Percentiles rank a stretch among this genome's conserved stretches.
These are phyloP conservation scores for Sparus aurata DNA, from an alignment of 2,797 vertebrate genomes.

Conservation along the genomic window DNA sequence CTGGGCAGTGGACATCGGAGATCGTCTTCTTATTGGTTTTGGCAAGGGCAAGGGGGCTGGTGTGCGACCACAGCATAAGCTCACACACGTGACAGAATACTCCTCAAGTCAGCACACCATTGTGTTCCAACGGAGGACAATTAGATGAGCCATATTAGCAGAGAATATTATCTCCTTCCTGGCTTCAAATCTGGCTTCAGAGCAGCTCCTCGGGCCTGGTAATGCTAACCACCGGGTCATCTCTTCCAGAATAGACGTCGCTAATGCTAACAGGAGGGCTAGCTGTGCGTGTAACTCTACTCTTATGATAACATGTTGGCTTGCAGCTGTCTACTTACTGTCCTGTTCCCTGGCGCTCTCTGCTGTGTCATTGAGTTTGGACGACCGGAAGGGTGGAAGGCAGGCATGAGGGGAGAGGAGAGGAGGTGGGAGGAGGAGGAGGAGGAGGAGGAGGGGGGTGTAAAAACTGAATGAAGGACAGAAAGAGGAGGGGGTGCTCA, in stretches of 20 bases:
- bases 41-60: constrained; percentile 62
- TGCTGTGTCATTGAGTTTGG: constrained; percentile 85
- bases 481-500: constrained; percentile 48
- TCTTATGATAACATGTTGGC: constrained; percentile 79
- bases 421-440: neutral
- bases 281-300: constrained; percentile 76
- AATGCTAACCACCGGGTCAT: constrained; percentile 28
- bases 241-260: constrained; percentile 61
- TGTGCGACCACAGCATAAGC: constrained; percentile 69
- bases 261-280: constrained; percentile 72
- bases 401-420: constrained; percentile 43
- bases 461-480: constrained; percentile 78
- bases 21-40: constrained; percentile 76
- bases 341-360: constrained; percentile 73
- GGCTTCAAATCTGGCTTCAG: constrained; percentile 6
- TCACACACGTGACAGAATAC: constrained; percentile 52
- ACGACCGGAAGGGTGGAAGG: constrained; percentile 69
- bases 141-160: constrained; percentile 19
- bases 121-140: constrained; percentile 28
- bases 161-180: neutral
- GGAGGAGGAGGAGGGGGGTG: constrained; percentile 3
- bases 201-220: constrained; percentile 1
- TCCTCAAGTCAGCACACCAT: constrained; percentile 31
- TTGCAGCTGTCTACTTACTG: constrained; percentile 78
- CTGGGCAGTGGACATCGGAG: constrained; percentile 75